Base-by-base conservation (phyloP, 2,797 vertebrate species). In the Zalophus californianus region DNA sequence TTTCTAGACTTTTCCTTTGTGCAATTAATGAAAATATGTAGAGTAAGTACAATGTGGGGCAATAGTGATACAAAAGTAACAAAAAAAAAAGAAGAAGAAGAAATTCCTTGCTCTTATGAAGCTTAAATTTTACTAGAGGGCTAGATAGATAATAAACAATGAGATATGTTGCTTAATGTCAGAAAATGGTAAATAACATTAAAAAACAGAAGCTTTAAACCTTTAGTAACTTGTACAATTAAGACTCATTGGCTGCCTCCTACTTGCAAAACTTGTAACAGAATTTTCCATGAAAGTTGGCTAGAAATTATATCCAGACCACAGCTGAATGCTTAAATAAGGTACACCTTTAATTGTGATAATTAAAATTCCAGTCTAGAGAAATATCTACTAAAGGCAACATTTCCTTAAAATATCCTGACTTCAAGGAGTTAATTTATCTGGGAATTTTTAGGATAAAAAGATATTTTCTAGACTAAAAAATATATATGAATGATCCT, bases 121-220 rank as follows among this genome's bases (percentile, higher is more conserved):
- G 15, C 32, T 84, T 91, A 93, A 89, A 77, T 91, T 90, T 80
- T 79, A 79, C 16, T 66, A 18, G 12, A 96, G 11, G 25, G 64
- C 64, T 35, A 68, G 18, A 66, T 77, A 9, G 1, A 27, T 64
- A 86, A 89, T 41, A 78, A 62, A 77, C 8, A 79, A 44, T 92
- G 25, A 58, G 1, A 25, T 75, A 44, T 32, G 68, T 75, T 18
- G 21, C 56, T 58, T 32, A 86, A 75, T 72, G 10, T 32, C 48
- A 93, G 18, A 90, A 96, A 90, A 84, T 85, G 6, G 12, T 79
- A 96, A 93, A 91, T 78, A 60, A 52, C 70, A 68, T 64, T 48
- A 20, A 58, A 85, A 91, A 92, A 32, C 32, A 79, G 32, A 73
- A 83, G 9, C 23, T 79, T 21, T 5, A 86, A 88, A 66, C 29